Conservation (phyloP, 1,140 invertebrate species). For the Drosophila eugracilis region DNA sequence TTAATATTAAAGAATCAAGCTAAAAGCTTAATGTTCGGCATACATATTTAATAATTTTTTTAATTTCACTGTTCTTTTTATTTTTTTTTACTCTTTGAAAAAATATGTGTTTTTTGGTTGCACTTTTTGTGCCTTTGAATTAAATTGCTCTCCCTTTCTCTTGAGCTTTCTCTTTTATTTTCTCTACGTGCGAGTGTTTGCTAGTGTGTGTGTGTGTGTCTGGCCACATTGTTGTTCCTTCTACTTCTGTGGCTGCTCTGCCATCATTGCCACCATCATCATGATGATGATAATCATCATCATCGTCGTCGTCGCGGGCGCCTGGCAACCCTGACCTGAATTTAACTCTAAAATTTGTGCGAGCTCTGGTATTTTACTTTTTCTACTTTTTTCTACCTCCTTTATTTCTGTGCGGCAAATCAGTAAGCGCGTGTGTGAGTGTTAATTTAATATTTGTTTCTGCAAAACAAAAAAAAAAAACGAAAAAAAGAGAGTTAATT, state of each 20-base stretch:
- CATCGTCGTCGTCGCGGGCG: slow-evolving; percentile 55
- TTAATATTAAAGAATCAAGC: slow-evolving; percentile 43
- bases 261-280: slow-evolving; percentile 34
- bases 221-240: slow-evolving; percentile 52
- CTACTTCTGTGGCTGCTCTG: slow-evolving; percentile 14
- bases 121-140: slow-evolving; percentile 71
- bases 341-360: slow-evolving; percentile 70
- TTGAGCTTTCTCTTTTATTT: slow-evolving; percentile 9
- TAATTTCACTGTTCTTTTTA: slow-evolving; percentile 45
- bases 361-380: slow-evolving; percentile 41
- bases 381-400: slow-evolving; percentile 19
- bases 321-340: slow-evolving; percentile 73
- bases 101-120: slow-evolving; percentile 28
- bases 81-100: slow-evolving; percentile 1
- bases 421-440: slow-evolving; percentile 44
- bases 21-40: slow-evolving; percentile 31
- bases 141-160: slow-evolving; percentile 50
- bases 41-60: slow-evolving; percentile 50
- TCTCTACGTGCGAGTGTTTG: slow-evolving; percentile 5
- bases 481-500: slow-evolving; percentile 40
- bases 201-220: slow-evolving; percentile 40
- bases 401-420: slow-evolving; percentile 35
- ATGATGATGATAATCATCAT: slow-evolving; percentile 28
- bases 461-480: slow-evolving; percentile 7
- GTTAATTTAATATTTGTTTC: slow-evolving; percentile 71